These are phyloP conservation scores for Pseudolaguvia tuberculata DNA, from an alignment of 2,113 vertebrate species.

Conservation along the genomic window DNA sequence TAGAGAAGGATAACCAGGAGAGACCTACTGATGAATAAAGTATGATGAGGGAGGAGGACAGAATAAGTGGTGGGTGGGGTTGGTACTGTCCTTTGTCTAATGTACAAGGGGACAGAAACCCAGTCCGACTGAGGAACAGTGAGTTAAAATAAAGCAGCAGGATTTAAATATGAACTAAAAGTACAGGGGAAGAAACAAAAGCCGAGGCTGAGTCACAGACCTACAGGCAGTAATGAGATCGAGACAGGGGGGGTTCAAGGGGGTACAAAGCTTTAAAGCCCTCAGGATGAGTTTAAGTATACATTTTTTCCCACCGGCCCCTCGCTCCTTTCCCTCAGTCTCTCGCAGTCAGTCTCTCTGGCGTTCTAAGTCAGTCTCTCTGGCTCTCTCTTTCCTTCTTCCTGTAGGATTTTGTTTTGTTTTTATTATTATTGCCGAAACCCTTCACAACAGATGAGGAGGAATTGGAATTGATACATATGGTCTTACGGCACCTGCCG, in stretches of 20 bases:
- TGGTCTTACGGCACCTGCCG: no score
- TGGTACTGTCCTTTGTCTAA: not conserved
- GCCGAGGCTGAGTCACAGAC: conserved; percentile 7
- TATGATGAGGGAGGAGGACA: not conserved
- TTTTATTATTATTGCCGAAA: no score
- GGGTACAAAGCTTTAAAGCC: not conserved
- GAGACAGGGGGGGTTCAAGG: no score
- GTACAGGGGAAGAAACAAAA: not conserved
- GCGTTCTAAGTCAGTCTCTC: no score
- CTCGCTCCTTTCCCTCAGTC: no score
- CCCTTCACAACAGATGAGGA: no score
- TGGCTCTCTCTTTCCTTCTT: no score
- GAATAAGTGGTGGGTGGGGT: not conserved
- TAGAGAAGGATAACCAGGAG: conserved; percentile 46
- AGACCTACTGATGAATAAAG: not conserved
- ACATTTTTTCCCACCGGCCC: not conserved
- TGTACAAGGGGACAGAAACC: not conserved
- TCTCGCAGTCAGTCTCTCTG: no score
- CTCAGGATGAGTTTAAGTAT: not conserved
- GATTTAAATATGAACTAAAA: no score
- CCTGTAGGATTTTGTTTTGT: no score
- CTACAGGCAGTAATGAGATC: not conserved
- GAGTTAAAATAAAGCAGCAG: not conserved
- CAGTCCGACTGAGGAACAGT: not conserved
- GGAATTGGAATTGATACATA: no score